phyloP scores from a whole-genome alignment of 2,888 invertebrate genomes.

The Agrochola lota region DNA sequence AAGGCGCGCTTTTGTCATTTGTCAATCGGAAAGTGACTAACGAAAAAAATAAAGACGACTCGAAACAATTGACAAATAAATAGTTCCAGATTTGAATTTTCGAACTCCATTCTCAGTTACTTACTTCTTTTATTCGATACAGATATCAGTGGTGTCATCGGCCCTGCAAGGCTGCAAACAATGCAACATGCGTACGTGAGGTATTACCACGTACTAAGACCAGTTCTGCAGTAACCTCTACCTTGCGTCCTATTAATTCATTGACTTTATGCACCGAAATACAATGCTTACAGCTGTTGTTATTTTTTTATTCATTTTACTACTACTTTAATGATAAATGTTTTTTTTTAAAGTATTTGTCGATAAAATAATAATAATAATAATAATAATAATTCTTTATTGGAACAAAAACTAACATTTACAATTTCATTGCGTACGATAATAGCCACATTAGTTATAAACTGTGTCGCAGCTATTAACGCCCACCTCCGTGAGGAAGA shows the following conservation, averaged over 20 bases:
- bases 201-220: slow-evolving; percentile 5
- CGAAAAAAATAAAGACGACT: not conserved
- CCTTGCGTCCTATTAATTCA: slow-evolving; percentile 35
- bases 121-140: slow-evolving; percentile 5
- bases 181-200: slow-evolving; percentile 50
- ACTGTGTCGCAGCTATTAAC: no score
- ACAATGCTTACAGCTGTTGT: not conserved
- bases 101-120: not conserved
- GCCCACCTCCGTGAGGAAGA: no score
- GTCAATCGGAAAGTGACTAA: not conserved
- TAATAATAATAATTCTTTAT: no score
- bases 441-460: no score
- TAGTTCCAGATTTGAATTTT: slow-evolving; percentile 26
- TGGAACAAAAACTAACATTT: no score
- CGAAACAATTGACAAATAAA: not conserved
- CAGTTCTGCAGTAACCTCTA: slow-evolving; percentile 22
- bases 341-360: not conserved
- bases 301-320: not conserved
- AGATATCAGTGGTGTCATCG: slow-evolving; percentile 10
- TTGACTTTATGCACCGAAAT: not conserved
- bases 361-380: no score
- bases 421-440: no score
- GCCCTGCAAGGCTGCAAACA: slow-evolving; percentile 6
- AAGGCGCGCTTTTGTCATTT: not conserved
- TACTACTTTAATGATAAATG: not conserved